phyloP scores from a whole-genome alignment of 1,140 invertebrate genomes.

The Aphelinus atriplicis region DNA sequence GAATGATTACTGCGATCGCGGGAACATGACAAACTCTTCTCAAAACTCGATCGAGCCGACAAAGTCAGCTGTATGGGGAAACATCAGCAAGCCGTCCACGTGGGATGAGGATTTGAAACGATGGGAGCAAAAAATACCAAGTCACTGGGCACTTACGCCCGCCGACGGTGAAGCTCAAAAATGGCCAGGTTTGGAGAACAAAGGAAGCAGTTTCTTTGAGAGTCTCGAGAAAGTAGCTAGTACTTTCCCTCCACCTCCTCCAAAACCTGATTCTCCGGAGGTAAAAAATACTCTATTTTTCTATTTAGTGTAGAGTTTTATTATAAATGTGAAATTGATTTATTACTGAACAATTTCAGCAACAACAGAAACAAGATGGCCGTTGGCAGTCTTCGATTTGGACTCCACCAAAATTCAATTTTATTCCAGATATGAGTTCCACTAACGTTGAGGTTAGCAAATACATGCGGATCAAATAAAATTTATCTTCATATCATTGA shows the following conservation, averaged over 20 bases:
- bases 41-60: constrained; percentile 46
- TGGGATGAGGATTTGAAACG: constrained; percentile 50
- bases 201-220: constrained; percentile 48
- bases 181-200: constrained; percentile 51
- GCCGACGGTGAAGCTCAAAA: constrained; percentile 42
- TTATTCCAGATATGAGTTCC: constrained; percentile 46
- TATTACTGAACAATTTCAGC: neutral
- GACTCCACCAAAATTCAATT: constrained; percentile 55
- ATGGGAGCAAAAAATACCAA: constrained; percentile 45
- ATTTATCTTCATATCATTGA: constrained; percentile 9
- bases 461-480: constrained; percentile 3
- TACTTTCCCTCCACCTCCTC: constrained; percentile 51
- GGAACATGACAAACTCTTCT: too few species aligned
- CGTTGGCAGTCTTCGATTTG: constrained; percentile 59
- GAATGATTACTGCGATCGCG: constrained; percentile 45
- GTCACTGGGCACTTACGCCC: constrained; percentile 48
- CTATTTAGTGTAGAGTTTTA: too few species aligned
- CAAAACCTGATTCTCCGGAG: constrained; percentile 55
- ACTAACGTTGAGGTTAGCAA: constrained; percentile 54
- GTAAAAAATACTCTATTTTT: constrained; percentile 32
- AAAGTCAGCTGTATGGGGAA: constrained; percentile 48
- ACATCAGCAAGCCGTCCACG: constrained; percentile 35
- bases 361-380: constrained; percentile 42
- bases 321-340: too few species aligned
- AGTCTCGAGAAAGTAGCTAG: constrained; percentile 44